Evolutionary conservation across 2,113 vertebrate species (phyloP).

Genomic region (Excalfactoria chinensis): DNA sequence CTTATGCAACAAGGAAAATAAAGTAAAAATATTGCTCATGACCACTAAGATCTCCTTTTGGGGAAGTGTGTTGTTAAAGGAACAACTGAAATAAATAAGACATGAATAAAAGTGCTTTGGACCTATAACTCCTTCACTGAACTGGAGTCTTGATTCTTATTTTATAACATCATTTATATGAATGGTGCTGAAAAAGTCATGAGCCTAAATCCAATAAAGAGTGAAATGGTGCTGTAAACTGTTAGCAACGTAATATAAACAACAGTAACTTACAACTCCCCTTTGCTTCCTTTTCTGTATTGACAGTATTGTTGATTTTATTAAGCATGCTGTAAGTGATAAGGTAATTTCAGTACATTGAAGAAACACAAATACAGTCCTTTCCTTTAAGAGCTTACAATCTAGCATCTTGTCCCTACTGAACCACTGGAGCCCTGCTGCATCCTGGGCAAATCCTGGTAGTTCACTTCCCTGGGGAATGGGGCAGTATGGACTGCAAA

Average conservation of each 20-base stretch:
- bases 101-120: not conserved
- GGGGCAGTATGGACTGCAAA: not conserved
- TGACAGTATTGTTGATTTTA: not conserved
- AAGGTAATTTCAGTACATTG: not conserved
- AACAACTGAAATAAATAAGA: not conserved
- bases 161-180: constrained; percentile 14
- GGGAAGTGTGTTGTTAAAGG: not conserved
- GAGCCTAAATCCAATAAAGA: constrained; percentile 28
- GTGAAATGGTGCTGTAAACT: not conserved
- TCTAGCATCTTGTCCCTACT: not conserved
- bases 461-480: not conserved
- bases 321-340: not conserved
- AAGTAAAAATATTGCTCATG: not conserved
- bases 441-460: not conserved
- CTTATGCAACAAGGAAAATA: not conserved
- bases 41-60: not conserved
- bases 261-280: not conserved
- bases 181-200: constrained; percentile 26
- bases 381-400: not conserved
- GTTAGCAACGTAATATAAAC: not conserved
- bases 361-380: not conserved
- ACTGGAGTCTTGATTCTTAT: not conserved
- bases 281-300: not conserved
- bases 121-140: not conserved
- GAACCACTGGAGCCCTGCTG: not conserved